Conservation (phyloP, 2,113 vertebrate species). For the Crotalus viridis region DNA sequence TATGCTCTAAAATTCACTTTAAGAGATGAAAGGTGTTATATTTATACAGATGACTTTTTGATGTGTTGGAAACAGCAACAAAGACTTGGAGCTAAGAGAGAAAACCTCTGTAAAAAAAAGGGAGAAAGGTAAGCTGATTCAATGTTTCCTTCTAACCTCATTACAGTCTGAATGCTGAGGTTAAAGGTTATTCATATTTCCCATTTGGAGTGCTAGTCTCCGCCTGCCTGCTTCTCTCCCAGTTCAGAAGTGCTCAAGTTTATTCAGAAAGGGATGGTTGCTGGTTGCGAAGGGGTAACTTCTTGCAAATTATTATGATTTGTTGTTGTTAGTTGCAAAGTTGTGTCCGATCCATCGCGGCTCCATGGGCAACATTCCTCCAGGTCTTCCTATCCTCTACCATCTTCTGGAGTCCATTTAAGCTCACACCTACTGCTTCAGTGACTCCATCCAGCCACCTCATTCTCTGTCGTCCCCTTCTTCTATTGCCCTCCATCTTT, state of each 20-base stretch:
- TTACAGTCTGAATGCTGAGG: neutral
- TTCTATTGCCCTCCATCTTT: too few relatives aligned
- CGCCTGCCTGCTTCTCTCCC: neutral
- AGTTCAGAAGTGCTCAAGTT: neutral
- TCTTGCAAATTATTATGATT: neutral
- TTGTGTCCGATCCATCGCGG: too few relatives aligned
- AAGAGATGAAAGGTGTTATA: slow-evolving; percentile 24
- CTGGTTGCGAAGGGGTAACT: rapidly evolving
- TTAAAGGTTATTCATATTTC: slow-evolving; percentile 3
- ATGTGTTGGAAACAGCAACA: slow-evolving; percentile 6
- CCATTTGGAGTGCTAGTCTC: neutral
- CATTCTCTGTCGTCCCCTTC: too few relatives aligned
- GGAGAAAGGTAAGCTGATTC: neutral
- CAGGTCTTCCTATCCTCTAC: too few relatives aligned
- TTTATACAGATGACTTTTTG: slow-evolving; percentile 25
- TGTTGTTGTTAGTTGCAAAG: too few relatives aligned
- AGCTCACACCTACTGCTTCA: too few relatives aligned
- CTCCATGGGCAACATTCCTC: too few relatives aligned
- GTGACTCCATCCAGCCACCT: too few relatives aligned
- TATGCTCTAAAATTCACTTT: slow-evolving; percentile 15
- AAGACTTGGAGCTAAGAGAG: slow-evolving; percentile 3
- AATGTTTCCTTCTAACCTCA: slow-evolving; percentile 1
- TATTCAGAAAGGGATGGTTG: neutral
- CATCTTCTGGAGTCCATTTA: too few relatives aligned
- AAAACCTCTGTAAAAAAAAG: neutral